Evolutionary conservation across 2,113 vertebrate genomes (phyloP), one percentile per base, ranked within the genome.

Genomic region (Nycticryphes semicollaris): DNA sequence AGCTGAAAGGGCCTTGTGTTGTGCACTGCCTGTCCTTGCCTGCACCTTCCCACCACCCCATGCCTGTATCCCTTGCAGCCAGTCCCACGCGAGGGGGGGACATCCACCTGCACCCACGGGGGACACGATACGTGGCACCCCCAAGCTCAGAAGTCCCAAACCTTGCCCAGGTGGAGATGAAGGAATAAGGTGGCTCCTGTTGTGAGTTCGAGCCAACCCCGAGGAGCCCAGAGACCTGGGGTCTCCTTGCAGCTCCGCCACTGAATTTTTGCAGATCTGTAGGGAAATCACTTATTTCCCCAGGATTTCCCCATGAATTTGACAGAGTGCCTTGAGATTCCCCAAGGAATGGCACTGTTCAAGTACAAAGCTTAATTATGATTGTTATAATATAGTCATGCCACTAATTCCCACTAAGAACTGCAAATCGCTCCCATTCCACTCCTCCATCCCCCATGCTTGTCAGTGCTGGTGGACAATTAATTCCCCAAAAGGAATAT

Each of bases 351-450:
- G 48, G 81, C 93, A 81, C 90, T 80, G 70, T 66, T 97, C 93
- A 89, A 96, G 93, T 91, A 96, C 91, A 95, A 97, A 94, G 96
- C 96, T 95, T 94, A 96, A 96, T 96, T 97, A 96, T 94, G 91
- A 96, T 89, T 96, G 94, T 95, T 94, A 94, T 93, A 96, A 92
- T 96, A 94, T 67, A 95, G 94, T 93, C 89, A 72, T 83, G 92
- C 96, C 92, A 79, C 94, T 92, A 95, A 97, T 94, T 96, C 95
- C 94, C 91, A 94, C 94, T 94, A 96, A 96, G 94, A 96, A 79
- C 91, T 67, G 95, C 95, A 97, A 95, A 96, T 94, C 50, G 54
- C 81, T 96, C 96, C 91, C 91, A 94, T 92, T 93, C 63, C 67
- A 2, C 81, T 89, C 91, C 81, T 94, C 94, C 91, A 91, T 82